Conservation (phyloP, 2,113 vertebrate species). For the Oxygymnocypris stewartii region DNA sequence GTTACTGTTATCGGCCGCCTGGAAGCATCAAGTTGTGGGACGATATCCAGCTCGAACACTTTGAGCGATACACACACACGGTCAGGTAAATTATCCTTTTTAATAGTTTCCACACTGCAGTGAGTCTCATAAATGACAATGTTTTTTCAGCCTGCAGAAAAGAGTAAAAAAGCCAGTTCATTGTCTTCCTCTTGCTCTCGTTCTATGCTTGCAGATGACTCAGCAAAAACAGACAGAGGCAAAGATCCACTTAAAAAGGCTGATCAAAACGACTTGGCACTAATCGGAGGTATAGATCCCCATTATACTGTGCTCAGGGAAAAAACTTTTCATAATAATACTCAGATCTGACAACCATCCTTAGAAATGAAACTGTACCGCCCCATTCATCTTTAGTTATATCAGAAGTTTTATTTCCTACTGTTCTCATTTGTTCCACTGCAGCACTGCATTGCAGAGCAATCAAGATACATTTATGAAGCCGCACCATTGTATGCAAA, state of each 20-base stretch:
- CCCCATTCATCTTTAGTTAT: conserved; percentile 4
- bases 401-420: background rate
- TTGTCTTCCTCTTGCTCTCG: conserved; percentile 13
- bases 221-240: conserved; percentile 83
- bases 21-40: conserved; percentile 82
- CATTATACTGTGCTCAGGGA: conserved; percentile 20
- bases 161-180: background rate
- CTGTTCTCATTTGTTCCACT: background rate
- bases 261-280: conserved; percentile 84
- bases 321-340: background rate
- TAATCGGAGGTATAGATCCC: conserved; percentile 74
- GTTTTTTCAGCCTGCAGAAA: background rate
- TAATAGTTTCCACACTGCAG: conserved; percentile 26
- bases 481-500: background rate
- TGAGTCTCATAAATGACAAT: background rate
- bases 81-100: conserved; percentile 75
- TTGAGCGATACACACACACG: conserved; percentile 76
- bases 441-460: background rate
- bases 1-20: conserved; percentile 81
- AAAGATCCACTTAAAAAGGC: conserved; percentile 79
- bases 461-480: background rate
- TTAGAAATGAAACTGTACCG: background rate
- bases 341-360: background rate
- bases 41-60: conserved; percentile 73
- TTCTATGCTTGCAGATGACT: conserved; percentile 79